Evolutionary conservation across 2,888 invertebrate species (phyloP), one percentile per base, ranked within the genome.

Genomic region (Eupithecia vulgata): DNA sequence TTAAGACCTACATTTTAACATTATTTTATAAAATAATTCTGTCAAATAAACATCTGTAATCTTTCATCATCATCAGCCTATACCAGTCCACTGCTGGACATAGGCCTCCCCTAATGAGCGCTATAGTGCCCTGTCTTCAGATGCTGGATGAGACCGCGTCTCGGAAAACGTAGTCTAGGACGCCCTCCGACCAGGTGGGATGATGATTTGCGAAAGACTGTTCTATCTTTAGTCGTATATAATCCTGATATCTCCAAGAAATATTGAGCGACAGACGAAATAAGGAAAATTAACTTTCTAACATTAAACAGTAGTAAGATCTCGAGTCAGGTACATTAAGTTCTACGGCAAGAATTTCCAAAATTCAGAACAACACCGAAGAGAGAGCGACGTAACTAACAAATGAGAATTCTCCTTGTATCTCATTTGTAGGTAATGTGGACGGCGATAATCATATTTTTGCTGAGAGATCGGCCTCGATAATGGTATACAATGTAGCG

Each of bases 401-500:
- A 82, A 85, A 85, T 82, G 82, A 84, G 81, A 82, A 84, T 80
- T 81, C 25, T 76, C 74, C 81, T 83, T 85, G 87, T 89, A 87
- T 85, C 89, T 91, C 90, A 87, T 90, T 90, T 88, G 88, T 87
- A 81, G 82, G 87, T 87, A 88, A 90, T 87, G 88, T 84, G 86
- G 86, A 85, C 84, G 82, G 83, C 82, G 88, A 88, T 91, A 90
- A 90, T 91, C 90, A 91, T 91, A 91, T 91, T 91, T 91, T 90
- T 91, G 86, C 88, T 83, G 82, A 78, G 85, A 90, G 88, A 90
- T 91, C 90, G 87, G 86, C 90, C 89, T 87, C 90, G 87, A 90
- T 90, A 90, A 88, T 87, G 85, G 83, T 84, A 59, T 76, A 76
- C 82, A 79, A 79, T 71, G 87, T 84, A 90, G 45, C 70, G 89